These are phyloP conservation scores for Phrynocephalus guinanensis DNA, from an alignment of 2,797 vertebrate genomes.

Conservation along the genomic window DNA sequence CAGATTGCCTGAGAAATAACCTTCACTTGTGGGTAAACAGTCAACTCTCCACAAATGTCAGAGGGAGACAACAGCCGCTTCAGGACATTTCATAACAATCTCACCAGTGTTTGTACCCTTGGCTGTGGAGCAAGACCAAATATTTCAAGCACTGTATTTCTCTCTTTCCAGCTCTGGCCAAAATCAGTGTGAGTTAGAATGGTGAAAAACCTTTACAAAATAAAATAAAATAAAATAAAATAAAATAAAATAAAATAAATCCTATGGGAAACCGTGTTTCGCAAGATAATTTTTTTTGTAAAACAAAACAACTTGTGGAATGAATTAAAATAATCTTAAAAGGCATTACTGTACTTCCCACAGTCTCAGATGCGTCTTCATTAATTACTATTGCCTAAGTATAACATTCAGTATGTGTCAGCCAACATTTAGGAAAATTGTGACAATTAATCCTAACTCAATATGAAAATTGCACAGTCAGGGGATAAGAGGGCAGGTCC, in stretches of 20 bases:
- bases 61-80: not conserved
- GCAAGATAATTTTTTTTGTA: no score
- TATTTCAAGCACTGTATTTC: not conserved
- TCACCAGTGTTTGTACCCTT: not conserved
- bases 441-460: not conserved
- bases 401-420: not conserved
- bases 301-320: no score
- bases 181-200: not conserved
- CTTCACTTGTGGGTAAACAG: not conserved
- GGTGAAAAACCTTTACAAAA: no score
- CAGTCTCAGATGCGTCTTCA: not conserved
- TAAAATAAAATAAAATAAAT: no score
- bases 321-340: no score
- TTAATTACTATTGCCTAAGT: not conserved
- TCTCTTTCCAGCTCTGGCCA: not conserved
- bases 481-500: no score
- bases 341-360: not conserved
- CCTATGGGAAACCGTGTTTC: no score
- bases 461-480: not conserved
- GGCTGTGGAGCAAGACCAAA: not conserved
- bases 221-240: no score
- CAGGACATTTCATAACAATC: constrained; percentile 11
- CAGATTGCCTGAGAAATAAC: not conserved
- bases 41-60: not conserved
- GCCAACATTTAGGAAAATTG: not conserved